Evolutionary conservation across 2,113 vertebrate genomes (phyloP), one percentile per base, ranked within the genome.

Genomic region (Meleagris gallopavo): DNA sequence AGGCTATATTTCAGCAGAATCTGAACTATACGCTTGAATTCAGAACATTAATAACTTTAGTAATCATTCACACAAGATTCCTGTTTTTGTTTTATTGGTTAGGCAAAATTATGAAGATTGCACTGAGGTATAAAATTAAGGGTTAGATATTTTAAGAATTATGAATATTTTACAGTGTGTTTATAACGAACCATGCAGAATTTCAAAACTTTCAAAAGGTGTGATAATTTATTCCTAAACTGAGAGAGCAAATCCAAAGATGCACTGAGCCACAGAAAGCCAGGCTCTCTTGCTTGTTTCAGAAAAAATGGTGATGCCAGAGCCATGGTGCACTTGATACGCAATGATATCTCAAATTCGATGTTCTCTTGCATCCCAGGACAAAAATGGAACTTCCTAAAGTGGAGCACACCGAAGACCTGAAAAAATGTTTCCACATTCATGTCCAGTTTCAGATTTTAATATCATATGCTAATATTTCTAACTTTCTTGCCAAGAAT

Each of bases 351-450:
- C 46, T 96, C 46, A 64, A 50, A 73, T 16, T 17, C 32, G 57
- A 34, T 2, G 5, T 52, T 74, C 14, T 86, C 17, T n/a, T 32
- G 3, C 38, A 65, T 50, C 7, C 38, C 17, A 36, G 48, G 16
- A 69, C 50, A n/a, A 55, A 92, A 92, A 62, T 36, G 50, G 55
- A 66, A 3, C 41, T 88, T 86, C 27, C 12, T 89, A 43, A 93
- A 94, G 64, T 36, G 78, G 50, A 83, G 11, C 66, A 76, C 24
- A 65, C n/a, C 79, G 34, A 73, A 74, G 67, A 91, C 8, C 45
- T 66, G 81, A 50, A 83, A 94, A 88, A 94, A 83, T 52, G 13
- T 86, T 94, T 94, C 84, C 72, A 60, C 25, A 15, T 17, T 88
- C 64, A 79, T 80, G 32, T 87, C 21, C 70, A 90, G 58, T 94